phyloP scores from a whole-genome alignment of 2,888 invertebrate species.

The Automeris io region DNA sequence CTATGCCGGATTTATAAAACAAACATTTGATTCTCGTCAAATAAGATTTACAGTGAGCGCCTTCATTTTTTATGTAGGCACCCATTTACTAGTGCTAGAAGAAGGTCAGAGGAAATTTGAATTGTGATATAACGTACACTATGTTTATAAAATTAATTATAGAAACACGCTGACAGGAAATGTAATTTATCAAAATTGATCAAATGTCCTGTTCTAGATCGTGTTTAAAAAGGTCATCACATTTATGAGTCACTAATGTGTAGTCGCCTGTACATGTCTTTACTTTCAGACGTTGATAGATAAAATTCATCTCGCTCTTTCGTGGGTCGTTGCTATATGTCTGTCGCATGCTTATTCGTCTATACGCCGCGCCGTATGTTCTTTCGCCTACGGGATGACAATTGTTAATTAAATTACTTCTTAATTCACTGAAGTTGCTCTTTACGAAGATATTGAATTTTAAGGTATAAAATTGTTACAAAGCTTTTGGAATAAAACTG shows the following conservation, averaged over 20 bases:
- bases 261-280: conserved; percentile 47
- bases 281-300: conserved; percentile 39
- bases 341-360: conserved; percentile 42
- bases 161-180: conserved; percentile 23
- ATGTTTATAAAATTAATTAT: conserved; percentile 12
- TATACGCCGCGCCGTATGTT: conserved; percentile 41
- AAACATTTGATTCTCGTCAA: conserved; percentile 17
- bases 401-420: conserved; percentile 64
- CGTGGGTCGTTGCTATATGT: conserved; percentile 28
- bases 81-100: conserved; percentile 10
- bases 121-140: conserved; percentile 12
- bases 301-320: conserved; percentile 49
- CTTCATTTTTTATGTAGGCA: conserved; percentile 10
- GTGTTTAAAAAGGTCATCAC: conserved; percentile 31
- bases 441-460: no score
- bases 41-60: conserved; percentile 14
- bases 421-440: no score
- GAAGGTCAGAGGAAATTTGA: conserved; percentile 27
- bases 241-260: conserved; percentile 48
- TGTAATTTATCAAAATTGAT: conserved; percentile 20
- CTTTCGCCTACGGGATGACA: conserved; percentile 47
- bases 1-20: conserved; percentile 19
- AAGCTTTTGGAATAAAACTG: no score
- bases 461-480: no score
- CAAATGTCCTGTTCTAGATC: conserved; percentile 32